Conservation (phyloP, 2,797 vertebrate genomes). For the Tokudaia muenninki region DNA sequence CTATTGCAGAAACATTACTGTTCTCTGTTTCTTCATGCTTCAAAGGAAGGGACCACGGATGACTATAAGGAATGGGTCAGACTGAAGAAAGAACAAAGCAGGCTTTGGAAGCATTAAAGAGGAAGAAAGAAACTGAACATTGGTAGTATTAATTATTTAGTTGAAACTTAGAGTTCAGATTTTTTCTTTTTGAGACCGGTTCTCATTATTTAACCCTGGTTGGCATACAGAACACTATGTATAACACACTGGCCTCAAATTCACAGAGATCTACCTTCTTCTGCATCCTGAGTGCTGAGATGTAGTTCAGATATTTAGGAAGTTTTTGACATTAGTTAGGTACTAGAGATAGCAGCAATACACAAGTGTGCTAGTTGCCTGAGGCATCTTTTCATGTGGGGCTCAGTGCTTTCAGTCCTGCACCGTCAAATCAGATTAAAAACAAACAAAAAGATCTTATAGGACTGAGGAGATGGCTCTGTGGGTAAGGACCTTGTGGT, state of each 20-base stretch:
- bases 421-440: neutral
- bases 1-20: neutral
- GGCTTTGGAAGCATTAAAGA: neutral
- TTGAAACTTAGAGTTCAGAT: slow-evolving; percentile 14
- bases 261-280: neutral
- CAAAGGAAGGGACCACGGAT: neutral
- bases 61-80: neutral
- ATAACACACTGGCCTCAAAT: neutral
- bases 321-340: slow-evolving; percentile 30
- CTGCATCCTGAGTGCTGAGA: too few relatives aligned
- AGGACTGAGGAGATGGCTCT: neutral
- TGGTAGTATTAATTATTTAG: slow-evolving; percentile 58
- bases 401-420: neutral
- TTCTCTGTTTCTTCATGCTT: neutral
- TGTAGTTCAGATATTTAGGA: slow-evolving; percentile 5
- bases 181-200: neutral
- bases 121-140: slow-evolving; percentile 1
- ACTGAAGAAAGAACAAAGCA: neutral
- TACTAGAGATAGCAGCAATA: neutral
- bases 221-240: neutral
- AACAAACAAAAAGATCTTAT: neutral
- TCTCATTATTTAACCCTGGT: neutral
- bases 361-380: neutral
- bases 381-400: slow-evolving; percentile 34
- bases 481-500: neutral